Base-by-base conservation (phyloP, 2,888 invertebrate species). In the Drosophila greeni region DNA sequence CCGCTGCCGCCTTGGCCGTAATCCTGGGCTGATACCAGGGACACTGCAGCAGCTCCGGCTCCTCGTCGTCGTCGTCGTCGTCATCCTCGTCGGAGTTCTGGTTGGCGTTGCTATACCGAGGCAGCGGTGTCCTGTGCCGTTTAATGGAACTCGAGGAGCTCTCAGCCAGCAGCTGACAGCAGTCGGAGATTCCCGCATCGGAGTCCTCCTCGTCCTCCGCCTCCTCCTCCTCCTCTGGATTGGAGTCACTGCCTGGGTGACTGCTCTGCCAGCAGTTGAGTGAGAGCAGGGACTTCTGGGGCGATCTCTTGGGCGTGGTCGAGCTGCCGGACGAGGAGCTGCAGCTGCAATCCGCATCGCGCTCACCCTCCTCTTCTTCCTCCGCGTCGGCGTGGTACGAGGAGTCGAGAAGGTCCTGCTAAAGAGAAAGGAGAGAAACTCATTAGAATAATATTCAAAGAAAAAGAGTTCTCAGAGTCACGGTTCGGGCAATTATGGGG, bases 11-110 rank as follows among this genome's bases (percentile, higher is more conserved):
- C 56, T 86, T 86, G 9, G 74, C 64, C 1, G 81, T 79, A 16
- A 86, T 81, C 34, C 83, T 76, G 5, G 86, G 86, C 60, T 87
- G 87, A 58, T 85, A 86, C 86, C 86, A 86, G 11, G 74, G 39
- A 23, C 71, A 81, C 1, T 83, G 72, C 34, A 83, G 49, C 31
- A 86, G 55, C 20, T 86, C 85, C 0, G 73, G 60, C 18, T 82
- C 83, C 31, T 77, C 76, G 4, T 54, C 81, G 0, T 69, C 72
- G 3, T 73, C 78, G 31, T 80, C 20, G 20, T 20, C 78, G 31
- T 80, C 20, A 3, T 20, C 40, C 23, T 40, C 84, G 2, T 84
- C 84, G 14, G 68, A 69, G 12, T 83, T 83, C 1, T 77, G 71
- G 34, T 70, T 60, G 29, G 47, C 42, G 48, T 12, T 55, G 36